Evolutionary conservation across 2,797 vertebrate species (phyloP), one percentile per base, ranked within the genome.

Genomic region (Petrocephalus sullivani): DNA sequence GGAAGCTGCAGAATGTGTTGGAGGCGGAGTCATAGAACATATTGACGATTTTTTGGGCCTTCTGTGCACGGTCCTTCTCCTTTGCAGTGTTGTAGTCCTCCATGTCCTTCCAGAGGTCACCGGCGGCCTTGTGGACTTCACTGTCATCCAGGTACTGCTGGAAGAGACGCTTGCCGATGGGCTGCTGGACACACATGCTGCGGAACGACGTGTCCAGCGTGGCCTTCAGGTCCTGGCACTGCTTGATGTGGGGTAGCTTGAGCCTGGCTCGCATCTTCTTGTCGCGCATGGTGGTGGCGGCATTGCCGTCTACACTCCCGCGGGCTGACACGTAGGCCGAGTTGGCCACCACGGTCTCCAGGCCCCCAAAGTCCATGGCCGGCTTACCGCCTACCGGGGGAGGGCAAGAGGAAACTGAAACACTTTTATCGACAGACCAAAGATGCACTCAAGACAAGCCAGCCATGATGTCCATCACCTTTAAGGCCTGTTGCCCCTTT

Each of bases 271-370:
- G 93, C 91, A 95, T 94, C 92, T 95, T 96, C 91, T 96, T 96
- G 92, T 96, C 96, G 0, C 95, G 94, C 94, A 95, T 92, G 57
- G 92, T 21, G 0, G 93, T 90, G 0, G 94, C 94, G 0, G 93
- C 90, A 0, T 87, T 16, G 3, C 92, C 93, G 0, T 96, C 95
- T 61, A 93, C 4, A 10, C 94, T 95, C 83, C 94, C 93, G 0
- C 95, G 92, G 51, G 96, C 95, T 0, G 95, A 95, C 83, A 96
- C 94, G 0, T 96, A 96, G 88, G 95, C 96, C 0, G 95, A 96
- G 91, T 96, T 96, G n/a, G 96, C 95, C 94, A 96, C 95, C 90
- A 95, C 94, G 0, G 94, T 96, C 91, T 96, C 95, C 93, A 96
- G 91, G 87, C 94, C 95, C 9, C 96, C 95, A 3, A 96, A 93